Percentiles rank a stretch among this genome's conserved stretches.
These are phyloP conservation scores for Enteromius mattozi DNA, from an alignment of 2,797 vertebrate genomes.

Conservation along the genomic window DNA sequence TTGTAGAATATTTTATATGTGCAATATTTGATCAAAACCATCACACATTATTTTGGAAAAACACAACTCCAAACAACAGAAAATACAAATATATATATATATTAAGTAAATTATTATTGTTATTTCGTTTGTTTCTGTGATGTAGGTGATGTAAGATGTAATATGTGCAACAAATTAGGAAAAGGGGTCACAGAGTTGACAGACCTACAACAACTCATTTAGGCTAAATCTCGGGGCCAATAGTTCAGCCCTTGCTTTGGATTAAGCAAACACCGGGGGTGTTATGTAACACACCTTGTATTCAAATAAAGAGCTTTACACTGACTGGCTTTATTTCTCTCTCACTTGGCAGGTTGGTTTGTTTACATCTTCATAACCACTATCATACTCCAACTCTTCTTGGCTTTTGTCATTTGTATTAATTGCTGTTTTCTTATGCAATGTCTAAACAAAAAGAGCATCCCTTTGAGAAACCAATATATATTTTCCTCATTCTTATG, in stretches of 20 bases:
- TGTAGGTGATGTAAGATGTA: neutral
- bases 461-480: neutral
- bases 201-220: slow-evolving; percentile 16
- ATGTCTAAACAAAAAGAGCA: slow-evolving; percentile 34
- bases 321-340: slow-evolving; percentile 69
- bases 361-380: slow-evolving; percentile 29
- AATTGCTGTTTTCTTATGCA: slow-evolving; percentile 49
- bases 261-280: slow-evolving; percentile 68
- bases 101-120: neutral
- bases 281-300: slow-evolving; percentile 71
- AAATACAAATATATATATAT: neutral
- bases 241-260: slow-evolving; percentile 73
- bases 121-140: neutral
- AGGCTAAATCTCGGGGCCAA: slow-evolving; percentile 57
- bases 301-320: slow-evolving; percentile 78
- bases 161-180: neutral
- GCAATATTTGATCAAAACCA: neutral
- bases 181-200: neutral
- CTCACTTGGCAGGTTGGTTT: slow-evolving; percentile 54
- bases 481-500: neutral
- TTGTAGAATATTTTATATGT: neutral
- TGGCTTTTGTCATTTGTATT: slow-evolving; percentile 52
- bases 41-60: neutral
- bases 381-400: slow-evolving; percentile 27
- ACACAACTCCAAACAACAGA: neutral